Conservation (phyloP, 2,113 vertebrate species). For the Etheostoma spectabile region DNA sequence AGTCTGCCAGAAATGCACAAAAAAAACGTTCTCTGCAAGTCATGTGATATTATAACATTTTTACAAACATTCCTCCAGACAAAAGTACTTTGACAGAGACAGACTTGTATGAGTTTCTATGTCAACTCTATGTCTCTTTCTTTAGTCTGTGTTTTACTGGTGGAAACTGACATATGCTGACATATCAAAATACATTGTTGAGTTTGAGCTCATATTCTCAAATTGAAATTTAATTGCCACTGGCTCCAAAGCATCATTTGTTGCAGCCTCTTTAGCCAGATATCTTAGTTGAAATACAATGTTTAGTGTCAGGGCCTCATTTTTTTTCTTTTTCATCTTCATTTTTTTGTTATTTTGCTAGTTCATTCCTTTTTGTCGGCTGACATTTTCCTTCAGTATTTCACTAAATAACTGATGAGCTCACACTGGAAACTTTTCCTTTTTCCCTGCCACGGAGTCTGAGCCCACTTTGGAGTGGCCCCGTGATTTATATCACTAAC, state of each 20-base stretch:
- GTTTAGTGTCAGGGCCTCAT: constrained; percentile 43
- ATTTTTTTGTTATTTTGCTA: constrained; percentile 66
- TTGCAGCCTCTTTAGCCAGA: constrained; percentile 12
- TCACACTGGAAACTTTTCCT: constrained; percentile 87
- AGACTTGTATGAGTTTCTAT: constrained; percentile 1
- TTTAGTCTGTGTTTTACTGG: constrained; percentile 28
- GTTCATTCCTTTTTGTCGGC: constrained; percentile 48
- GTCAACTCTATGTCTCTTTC: constrained; percentile 14
- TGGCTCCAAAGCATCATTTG: constrained; percentile 26
- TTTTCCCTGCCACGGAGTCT: constrained; percentile 77
- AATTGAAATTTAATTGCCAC: constrained; percentile 37
- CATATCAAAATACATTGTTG: constrained; percentile 40
- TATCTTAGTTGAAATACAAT: constrained; percentile 58
- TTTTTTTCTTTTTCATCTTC: constrained; percentile 41
- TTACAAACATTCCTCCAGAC: constrained; percentile 29
- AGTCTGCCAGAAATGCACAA: constrained; percentile 12
- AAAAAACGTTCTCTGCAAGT: constrained; percentile 15
- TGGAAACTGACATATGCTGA: constrained; percentile 33
- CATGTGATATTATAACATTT: not conserved
- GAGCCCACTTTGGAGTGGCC: constrained; percentile 83
- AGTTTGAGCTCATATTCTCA: constrained; percentile 22
- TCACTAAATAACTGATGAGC: constrained; percentile 85
- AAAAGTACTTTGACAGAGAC: constrained; percentile 17
- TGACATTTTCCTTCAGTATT: constrained; percentile 82
- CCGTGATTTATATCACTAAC: constrained; percentile 86